Conservation (phyloP, 2,113 vertebrate species). For the Colinus virginianus region DNA sequence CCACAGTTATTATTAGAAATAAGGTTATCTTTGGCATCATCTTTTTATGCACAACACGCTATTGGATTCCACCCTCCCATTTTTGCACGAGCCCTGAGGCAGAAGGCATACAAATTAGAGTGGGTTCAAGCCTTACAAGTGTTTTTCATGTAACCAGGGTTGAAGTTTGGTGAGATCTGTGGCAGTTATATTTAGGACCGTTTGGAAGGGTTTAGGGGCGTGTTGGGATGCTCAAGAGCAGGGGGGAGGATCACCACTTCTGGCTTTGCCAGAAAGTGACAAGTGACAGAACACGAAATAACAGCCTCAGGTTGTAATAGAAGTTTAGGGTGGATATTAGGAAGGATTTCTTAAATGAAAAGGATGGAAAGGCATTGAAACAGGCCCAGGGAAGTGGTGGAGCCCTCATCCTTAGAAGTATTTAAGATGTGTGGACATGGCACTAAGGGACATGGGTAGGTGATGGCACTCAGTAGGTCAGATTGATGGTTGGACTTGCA, state of each 20-base stretch:
- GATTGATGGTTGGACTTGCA: background rate
- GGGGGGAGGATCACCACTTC: fast-evolving
- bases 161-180: background rate
- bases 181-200: background rate
- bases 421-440: background rate
- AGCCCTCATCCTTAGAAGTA: background rate
- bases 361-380: background rate
- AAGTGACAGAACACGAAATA: background rate
- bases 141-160: background rate
- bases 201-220: background rate
- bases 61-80: slow-evolving; percentile 50
- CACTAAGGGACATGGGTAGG: background rate
- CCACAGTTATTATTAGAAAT: slow-evolving; percentile 73
- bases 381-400: background rate
- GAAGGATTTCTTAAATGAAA: background rate
- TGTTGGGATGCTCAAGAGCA: background rate
- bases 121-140: slow-evolving; percentile 15
- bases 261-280: background rate
- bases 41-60: slow-evolving; percentile 53
- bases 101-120: slow-evolving; percentile 41
- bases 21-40: slow-evolving; percentile 68
- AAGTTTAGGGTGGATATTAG: background rate
- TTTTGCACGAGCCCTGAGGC: slow-evolving; percentile 9
- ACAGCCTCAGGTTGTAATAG: background rate
- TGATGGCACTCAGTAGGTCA: background rate